Percentiles rank a stretch among this genome's conserved stretches.
These are phyloP conservation scores for Trachelus iudaicus DNA, from an alignment of 2,888 invertebrate species.

Conservation along the genomic window DNA sequence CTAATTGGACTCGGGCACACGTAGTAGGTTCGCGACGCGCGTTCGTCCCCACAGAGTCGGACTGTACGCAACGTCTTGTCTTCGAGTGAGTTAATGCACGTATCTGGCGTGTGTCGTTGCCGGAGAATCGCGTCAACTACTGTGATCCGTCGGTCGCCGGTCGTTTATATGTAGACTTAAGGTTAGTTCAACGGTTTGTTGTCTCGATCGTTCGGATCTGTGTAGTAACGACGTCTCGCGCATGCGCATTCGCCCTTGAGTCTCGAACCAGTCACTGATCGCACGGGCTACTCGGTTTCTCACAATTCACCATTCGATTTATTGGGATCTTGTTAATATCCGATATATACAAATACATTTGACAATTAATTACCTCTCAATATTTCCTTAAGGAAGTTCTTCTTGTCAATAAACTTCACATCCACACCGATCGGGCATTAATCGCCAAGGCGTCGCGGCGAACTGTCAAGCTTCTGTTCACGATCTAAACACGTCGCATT, in stretches of 20 bases:
- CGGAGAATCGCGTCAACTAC: neutral
- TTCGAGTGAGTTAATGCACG: neutral
- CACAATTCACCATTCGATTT: conserved; percentile 13
- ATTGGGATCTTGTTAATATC: conserved; percentile 14
- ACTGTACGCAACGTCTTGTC: neutral
- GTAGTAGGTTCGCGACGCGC: neutral
- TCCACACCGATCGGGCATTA: neutral
- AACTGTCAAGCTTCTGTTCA: neutral
- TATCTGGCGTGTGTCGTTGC: neutral
- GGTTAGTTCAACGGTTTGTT: neutral
- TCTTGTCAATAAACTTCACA: neutral
- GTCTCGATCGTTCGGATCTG: neutral
- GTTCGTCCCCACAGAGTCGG: neutral
- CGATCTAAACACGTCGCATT: neutral
- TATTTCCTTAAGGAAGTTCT: neutral
- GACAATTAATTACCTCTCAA: neutral
- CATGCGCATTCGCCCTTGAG: neutral
- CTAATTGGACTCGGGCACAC: conserved; percentile 38
- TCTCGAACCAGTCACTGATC: neutral
- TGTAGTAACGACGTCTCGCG: neutral
- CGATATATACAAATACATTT: neutral
- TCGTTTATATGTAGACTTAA: neutral
- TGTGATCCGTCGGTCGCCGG: neutral
- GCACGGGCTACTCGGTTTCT: neutral
- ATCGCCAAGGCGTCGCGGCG: neutral